phyloP scores from a whole-genome alignment of 2,888 invertebrate genomes.

The Anoplius nigerrimus region DNA sequence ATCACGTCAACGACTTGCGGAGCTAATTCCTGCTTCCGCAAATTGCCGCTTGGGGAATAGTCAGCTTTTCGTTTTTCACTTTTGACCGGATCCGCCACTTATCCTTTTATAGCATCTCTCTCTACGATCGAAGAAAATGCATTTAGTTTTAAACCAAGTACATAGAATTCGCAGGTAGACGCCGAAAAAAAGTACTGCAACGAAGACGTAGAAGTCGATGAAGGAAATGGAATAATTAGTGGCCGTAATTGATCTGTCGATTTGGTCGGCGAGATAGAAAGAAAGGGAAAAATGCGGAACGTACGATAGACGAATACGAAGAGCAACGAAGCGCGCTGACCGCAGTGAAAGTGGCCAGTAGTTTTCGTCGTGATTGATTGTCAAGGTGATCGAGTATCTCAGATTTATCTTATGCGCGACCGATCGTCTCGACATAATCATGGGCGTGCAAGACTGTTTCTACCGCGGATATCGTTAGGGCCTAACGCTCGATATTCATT shows the following conservation, averaged over 20 bases:
- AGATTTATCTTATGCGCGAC: conserved; percentile 41
- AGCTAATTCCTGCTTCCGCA: too few species aligned
- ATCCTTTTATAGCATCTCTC: too few species aligned
- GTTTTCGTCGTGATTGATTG: conserved; percentile 49
- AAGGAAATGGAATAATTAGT: conserved; percentile 44
- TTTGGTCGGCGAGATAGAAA: conserved; percentile 26
- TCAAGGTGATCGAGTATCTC: conserved; percentile 48
- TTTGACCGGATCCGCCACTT: too few species aligned
- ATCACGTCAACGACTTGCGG: too few species aligned
- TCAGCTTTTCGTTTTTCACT: too few species aligned
- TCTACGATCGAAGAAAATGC: too few species aligned
- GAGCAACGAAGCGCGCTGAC: conserved; percentile 11
- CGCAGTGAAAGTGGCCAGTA: conserved; percentile 32
- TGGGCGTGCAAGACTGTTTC: conserved; percentile 21
- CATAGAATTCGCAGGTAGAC: neutral
- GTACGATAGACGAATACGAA: neutral
- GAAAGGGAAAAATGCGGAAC: conserved; percentile 29
- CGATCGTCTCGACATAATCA: conserved; percentile 40
- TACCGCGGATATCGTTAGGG: conserved; percentile 19
- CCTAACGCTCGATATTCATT: conserved; percentile 22
- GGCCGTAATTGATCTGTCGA: conserved; percentile 41
- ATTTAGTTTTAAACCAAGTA: too few species aligned
- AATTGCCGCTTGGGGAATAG: too few species aligned
- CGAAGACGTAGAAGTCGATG: neutral
- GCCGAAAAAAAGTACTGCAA: neutral